Evolutionary conservation across 2,797 vertebrate species (phyloP).

Genomic region (Chrosomus eos): DNA sequence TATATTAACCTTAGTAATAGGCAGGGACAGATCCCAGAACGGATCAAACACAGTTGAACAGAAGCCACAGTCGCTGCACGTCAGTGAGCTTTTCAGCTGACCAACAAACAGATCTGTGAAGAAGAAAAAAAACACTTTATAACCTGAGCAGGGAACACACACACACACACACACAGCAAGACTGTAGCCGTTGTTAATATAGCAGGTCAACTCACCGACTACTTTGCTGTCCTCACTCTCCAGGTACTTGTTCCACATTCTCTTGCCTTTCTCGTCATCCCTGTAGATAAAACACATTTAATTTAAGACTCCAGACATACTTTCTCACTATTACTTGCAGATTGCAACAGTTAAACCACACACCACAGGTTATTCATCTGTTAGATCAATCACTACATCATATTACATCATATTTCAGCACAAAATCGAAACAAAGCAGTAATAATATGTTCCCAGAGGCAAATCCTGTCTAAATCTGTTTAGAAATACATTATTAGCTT

Average conservation of each 20-base stretch:
- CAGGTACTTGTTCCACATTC: constrained; percentile 94
- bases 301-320: constrained; percentile 18
- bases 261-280: constrained; percentile 89
- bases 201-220: constrained; percentile 81
- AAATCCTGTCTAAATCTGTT: neutral
- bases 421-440: neutral
- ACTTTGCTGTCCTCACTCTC: constrained; percentile 95
- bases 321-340: neutral
- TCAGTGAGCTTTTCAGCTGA: constrained; percentile 94
- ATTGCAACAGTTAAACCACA: neutral
- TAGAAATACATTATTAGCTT: neutral
- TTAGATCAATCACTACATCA: constrained; percentile 9
- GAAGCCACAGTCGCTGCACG: constrained; percentile 89
- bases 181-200: neutral
- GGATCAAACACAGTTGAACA: constrained; percentile 95
- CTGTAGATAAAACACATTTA: constrained; percentile 69
- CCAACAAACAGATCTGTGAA: constrained; percentile 92
- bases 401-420: neutral
- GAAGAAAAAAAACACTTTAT: neutral
- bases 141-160: neutral
- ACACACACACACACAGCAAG: neutral
- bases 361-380: neutral
- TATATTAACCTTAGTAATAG: constrained; percentile 84
- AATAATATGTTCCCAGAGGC: neutral
- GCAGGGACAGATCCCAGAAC: constrained; percentile 96